Percentiles rank a stretch among this genome's conserved stretches.
Conservation (phyloP, 2,888 invertebrate species). For the Lathronympha strigana region DNA sequence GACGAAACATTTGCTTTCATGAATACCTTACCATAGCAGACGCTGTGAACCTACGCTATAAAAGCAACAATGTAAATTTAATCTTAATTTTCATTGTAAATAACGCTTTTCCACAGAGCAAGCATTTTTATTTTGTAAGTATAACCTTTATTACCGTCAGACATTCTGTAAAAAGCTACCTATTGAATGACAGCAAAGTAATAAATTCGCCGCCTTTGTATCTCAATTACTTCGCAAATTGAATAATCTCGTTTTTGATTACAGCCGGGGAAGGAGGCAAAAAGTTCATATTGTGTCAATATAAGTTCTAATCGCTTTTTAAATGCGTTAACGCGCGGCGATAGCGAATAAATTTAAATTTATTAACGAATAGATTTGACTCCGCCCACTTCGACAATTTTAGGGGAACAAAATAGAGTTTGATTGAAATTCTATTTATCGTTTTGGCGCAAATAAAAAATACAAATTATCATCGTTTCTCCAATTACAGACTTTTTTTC, state of each 20-base stretch:
- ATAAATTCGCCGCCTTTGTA: constrained; percentile 47
- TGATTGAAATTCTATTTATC: constrained; percentile 43
- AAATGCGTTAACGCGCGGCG: constrained; percentile 79
- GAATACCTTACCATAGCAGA: constrained; percentile 80
- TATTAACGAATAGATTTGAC: constrained; percentile 76
- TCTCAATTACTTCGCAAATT: constrained; percentile 61
- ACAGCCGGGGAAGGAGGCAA: constrained; percentile 62
- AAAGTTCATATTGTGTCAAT: constrained; percentile 84
- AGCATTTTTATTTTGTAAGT: constrained; percentile 46
- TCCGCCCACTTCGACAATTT: constrained; percentile 68
- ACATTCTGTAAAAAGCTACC: constrained; percentile 30
- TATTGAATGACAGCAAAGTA: constrained; percentile 47
- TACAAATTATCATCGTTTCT: constrained; percentile 15
- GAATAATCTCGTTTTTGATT: constrained; percentile 78
- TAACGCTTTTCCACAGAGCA: constrained; percentile 53
- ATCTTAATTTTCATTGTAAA: constrained; percentile 71
- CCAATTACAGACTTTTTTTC: constrained; percentile 16
- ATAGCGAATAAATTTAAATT: constrained; percentile 83
- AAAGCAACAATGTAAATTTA: constrained; percentile 80
- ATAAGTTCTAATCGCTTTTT: constrained; percentile 84
- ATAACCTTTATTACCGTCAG: constrained; percentile 34
- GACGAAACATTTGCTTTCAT: constrained; percentile 77
- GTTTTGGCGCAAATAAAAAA: constrained; percentile 32
- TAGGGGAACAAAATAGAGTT: constrained; percentile 78
- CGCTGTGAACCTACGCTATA: constrained; percentile 60